These are phyloP conservation scores for Oncorhynchus masou DNA, from an alignment of 2,113 vertebrate genomes.

Conservation along the genomic window DNA sequence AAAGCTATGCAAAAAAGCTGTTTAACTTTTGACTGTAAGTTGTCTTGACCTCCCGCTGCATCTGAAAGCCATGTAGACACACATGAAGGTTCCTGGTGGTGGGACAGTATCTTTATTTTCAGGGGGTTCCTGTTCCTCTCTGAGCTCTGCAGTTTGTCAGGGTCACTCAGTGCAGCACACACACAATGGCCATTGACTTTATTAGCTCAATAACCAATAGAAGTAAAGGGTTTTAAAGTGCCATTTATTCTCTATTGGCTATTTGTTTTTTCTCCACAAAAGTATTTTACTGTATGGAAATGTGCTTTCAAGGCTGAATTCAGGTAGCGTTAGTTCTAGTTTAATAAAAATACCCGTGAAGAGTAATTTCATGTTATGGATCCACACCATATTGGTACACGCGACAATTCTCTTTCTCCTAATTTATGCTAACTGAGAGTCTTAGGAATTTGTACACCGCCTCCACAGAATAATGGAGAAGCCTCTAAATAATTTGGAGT, in stretches of 20 bases:
- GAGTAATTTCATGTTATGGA: not conserved
- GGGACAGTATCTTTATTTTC: not conserved
- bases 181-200: slow-evolving; percentile 29
- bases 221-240: not conserved
- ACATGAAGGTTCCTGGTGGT: too few relatives aligned
- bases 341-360: not conserved
- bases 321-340: not conserved
- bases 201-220: slow-evolving; percentile 13
- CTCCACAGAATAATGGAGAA: too few relatives aligned
- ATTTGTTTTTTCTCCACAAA: slow-evolving; percentile 23
- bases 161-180: slow-evolving; percentile 18
- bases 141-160: slow-evolving; percentile 8
- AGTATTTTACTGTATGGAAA: not conserved
- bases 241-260: slow-evolving; percentile 24
- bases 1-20: too few relatives aligned
- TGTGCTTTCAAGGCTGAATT: not conserved
- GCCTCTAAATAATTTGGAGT: not conserved
- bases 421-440: not conserved
- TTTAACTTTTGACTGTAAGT: too few relatives aligned
- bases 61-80: too few relatives aligned
- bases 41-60: too few relatives aligned
- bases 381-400: not conserved
- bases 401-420: not conserved
- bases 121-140: not conserved
- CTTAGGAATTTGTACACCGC: not conserved